Percentiles rank a stretch among this genome's conserved stretches.
Conservation (phyloP, 2,113 vertebrate species). For the Cyanoliseus patagonus region DNA sequence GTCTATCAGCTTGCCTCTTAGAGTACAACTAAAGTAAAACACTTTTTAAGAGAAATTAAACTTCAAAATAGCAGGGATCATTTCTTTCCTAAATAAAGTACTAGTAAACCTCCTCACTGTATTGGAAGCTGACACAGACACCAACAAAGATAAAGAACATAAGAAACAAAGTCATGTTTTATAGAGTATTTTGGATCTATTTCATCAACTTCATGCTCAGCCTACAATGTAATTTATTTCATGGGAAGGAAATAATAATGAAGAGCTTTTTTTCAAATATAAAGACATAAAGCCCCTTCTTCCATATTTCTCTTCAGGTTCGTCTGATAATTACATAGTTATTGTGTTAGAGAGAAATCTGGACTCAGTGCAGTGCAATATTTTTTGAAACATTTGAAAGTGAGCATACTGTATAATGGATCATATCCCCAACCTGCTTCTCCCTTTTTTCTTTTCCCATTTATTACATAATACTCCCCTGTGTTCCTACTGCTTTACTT, state of each 20-base stretch:
- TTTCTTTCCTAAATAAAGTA: conserved; percentile 4
- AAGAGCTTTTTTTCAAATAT: background rate
- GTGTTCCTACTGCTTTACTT: background rate
- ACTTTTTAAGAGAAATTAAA: background rate
- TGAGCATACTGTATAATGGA: background rate
- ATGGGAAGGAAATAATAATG: background rate
- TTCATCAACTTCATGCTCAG: background rate
- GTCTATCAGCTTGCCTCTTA: background rate
- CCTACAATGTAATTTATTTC: background rate
- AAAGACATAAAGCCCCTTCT: background rate
- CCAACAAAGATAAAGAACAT: background rate
- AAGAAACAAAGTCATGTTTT: background rate
- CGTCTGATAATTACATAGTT: background rate
- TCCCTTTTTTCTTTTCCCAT: background rate
- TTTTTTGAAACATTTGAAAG: background rate
- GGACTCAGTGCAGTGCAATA: background rate
- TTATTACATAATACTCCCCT: conserved; percentile 1
- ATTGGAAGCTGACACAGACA: background rate
- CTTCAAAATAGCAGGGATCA: background rate
- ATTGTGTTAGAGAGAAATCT: background rate
- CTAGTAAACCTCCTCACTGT: background rate
- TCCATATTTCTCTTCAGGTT: background rate
- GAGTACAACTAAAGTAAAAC: background rate
- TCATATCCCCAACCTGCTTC: background rate
- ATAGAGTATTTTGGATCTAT: background rate